Evolutionary conservation across 2,888 invertebrate species (phyloP).

Genomic region (Mesorhabditis belari): DNA sequence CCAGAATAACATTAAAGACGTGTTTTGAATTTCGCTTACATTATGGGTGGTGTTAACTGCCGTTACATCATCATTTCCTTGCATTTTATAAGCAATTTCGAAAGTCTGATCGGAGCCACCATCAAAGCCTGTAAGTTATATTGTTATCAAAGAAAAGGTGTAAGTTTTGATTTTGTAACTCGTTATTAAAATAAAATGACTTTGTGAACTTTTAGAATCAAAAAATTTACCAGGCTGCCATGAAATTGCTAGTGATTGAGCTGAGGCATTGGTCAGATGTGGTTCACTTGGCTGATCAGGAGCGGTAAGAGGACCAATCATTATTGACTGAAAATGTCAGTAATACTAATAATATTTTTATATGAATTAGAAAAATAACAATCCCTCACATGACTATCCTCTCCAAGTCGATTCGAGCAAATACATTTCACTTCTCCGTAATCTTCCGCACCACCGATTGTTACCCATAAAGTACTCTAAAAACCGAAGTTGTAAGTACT

Average conservation of each 20-base stretch:
- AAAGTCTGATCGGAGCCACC: slow-evolving; percentile 49
- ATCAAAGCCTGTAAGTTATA: slow-evolving; percentile 39
- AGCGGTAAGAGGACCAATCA: slow-evolving; percentile 25
- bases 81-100: slow-evolving; percentile 38
- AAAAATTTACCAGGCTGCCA: background rate
- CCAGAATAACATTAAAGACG: too few relatives aligned
- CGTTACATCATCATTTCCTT: slow-evolving; percentile 25
- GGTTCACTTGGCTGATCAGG: slow-evolving; percentile 44
- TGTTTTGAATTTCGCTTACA: too few relatives aligned
- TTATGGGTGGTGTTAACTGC: slow-evolving; percentile 41
- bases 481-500: slow-evolving; percentile 3
- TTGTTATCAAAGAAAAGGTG: background rate
- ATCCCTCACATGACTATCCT: slow-evolving; percentile 19
- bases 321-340: slow-evolving; percentile 6
- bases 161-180: background rate
- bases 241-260: slow-evolving; percentile 29
- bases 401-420: slow-evolving; percentile 38
- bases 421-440: slow-evolving; percentile 43
- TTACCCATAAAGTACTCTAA: slow-evolving; percentile 41
- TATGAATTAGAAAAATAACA: background rate
- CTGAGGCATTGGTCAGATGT: slow-evolving; percentile 34
- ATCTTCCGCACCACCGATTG: slow-evolving; percentile 38
- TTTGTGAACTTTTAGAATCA: too few relatives aligned
- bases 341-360: background rate
- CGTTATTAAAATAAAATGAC: too few relatives aligned